These are phyloP conservation scores for Hippasteria phrygiana DNA, from an alignment of 53 echinoderm and acorn worm genomes.

Conservation along the genomic window DNA sequence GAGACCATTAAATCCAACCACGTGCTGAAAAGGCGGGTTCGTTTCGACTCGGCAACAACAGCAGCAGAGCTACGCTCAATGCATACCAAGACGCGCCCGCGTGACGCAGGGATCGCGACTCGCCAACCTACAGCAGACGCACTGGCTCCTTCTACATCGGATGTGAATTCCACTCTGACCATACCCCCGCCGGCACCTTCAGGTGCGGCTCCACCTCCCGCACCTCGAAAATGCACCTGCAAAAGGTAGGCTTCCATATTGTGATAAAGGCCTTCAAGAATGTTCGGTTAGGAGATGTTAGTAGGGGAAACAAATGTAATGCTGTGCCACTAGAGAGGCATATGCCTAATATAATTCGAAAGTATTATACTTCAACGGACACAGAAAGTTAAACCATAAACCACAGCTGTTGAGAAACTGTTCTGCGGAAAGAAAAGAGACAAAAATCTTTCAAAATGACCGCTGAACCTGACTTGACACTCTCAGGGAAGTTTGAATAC, in stretches of 20 bases:
- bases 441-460: no score
- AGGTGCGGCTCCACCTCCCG: slow-evolving; percentile 11
- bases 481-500: no score
- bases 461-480: no score
- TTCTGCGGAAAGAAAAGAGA: no score
- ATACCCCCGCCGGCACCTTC: neutral
- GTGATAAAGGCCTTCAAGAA: neutral
- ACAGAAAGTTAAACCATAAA: no score
- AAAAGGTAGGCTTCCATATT: neutral
- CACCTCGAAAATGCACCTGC: slow-evolving; percentile 15
- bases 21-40: neutral
- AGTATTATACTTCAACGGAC: no score
- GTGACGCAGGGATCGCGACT: neutral
- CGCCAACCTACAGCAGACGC: neutral
- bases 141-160: slow-evolving; percentile 1
- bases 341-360: no score
- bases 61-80: neutral
- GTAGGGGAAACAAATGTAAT: no score
- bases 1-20: neutral
- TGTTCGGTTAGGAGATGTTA: no score
- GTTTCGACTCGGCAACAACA: neutral
- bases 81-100: neutral
- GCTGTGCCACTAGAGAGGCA: no score
- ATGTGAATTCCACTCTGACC: neutral
- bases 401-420: no score